Conservation (phyloP, 2,113 vertebrate species). For the Planiliza haematocheilus region DNA sequence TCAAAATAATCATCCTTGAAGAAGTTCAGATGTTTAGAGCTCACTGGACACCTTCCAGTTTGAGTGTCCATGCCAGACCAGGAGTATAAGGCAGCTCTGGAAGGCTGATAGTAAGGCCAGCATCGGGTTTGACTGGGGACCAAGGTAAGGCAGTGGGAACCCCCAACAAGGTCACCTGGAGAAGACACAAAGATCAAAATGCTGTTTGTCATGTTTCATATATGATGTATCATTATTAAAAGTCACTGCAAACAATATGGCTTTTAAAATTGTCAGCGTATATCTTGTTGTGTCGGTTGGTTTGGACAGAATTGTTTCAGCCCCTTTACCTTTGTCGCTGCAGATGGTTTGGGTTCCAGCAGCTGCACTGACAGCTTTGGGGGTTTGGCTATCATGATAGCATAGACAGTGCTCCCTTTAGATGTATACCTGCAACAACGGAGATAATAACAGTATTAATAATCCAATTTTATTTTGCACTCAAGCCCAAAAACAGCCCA, state of each 20-base stretch:
- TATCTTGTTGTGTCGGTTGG: no score
- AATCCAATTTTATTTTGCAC: no score
- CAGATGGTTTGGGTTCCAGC: slow-evolving; percentile 64
- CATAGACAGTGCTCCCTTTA: slow-evolving; percentile 60
- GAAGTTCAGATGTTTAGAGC: neutral
- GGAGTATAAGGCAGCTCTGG: slow-evolving; percentile 71
- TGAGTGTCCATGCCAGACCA: slow-evolving; percentile 86
- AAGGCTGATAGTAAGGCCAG: slow-evolving; percentile 84
- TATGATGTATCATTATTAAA: neutral
- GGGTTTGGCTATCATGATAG: slow-evolving; percentile 59
- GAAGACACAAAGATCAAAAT: neutral
- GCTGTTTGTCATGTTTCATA: neutral
- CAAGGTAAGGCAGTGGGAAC: slow-evolving; percentile 80
- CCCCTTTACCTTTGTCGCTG: slow-evolving; percentile 57
- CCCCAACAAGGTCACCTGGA: slow-evolving; percentile 89
- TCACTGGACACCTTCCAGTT: slow-evolving; percentile 81
- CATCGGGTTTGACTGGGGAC: slow-evolving; percentile 57
- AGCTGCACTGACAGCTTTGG: slow-evolving; percentile 39
- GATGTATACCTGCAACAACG: slow-evolving; percentile 66
- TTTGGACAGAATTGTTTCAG: neutral
- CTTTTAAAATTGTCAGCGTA: no score
- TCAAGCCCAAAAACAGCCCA: no score
- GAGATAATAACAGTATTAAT: no score
- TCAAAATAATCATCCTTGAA: neutral
- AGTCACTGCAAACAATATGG: no score